Conservation (phyloP, 2,113 vertebrate genomes). For the Sus scrofa region DNA sequence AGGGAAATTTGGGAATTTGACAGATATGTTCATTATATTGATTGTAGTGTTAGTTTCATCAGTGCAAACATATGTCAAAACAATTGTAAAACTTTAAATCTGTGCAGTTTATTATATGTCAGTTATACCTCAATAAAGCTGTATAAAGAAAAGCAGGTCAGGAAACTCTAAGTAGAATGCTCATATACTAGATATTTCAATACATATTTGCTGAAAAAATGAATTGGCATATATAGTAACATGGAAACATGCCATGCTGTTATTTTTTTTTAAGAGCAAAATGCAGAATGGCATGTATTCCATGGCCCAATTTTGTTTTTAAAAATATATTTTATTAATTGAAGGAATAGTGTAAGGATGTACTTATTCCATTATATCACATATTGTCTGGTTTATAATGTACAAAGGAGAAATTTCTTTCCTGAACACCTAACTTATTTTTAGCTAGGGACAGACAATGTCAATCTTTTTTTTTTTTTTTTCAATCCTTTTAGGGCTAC, state of each 20-base stretch:
- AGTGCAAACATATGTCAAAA: not conserved
- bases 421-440: conserved; percentile 22
- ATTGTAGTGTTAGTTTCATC: not conserved
- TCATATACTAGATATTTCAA: not conserved
- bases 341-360: not conserved
- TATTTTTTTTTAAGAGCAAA: not conserved
- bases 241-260: not conserved
- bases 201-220: not conserved
- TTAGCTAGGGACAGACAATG: not conserved
- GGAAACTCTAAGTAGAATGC: not conserved
- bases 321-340: not conserved
- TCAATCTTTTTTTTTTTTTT: conserved; percentile 3
- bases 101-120: not conserved
- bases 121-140: not conserved
- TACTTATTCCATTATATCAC: not conserved
- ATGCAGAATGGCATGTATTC: not conserved
- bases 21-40: not conserved
- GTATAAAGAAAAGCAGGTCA: not conserved
- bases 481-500: too few species aligned
- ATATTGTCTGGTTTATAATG: not conserved
- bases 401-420: conserved; percentile 51
- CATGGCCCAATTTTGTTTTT: not conserved
- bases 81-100: not conserved
- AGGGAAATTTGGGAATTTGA: not conserved
- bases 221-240: not conserved